These are phyloP conservation scores for Chironomus tentans DNA, from an alignment of 2,888 invertebrate genomes.

Conservation along the genomic window DNA sequence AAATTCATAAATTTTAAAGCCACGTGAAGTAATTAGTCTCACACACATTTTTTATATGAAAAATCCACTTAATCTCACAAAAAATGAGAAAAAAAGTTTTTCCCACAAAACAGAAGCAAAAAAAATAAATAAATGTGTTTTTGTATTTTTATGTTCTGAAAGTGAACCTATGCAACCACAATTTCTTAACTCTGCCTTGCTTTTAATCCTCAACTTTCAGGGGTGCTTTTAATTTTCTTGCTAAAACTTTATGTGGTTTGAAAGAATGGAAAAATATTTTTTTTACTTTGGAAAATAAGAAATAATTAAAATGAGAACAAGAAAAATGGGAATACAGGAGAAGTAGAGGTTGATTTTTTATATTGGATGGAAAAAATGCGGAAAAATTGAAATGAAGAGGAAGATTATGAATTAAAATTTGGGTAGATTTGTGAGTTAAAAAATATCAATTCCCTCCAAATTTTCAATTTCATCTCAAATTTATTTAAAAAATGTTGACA, in stretches of 20 bases:
- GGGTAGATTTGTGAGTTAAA: too few relatives aligned
- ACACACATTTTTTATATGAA: neutral
- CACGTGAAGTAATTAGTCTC: neutral
- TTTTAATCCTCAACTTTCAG: neutral
- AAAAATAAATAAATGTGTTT: too few relatives aligned
- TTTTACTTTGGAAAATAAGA: neutral
- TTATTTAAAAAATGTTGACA: too few relatives aligned
- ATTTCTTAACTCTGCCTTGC: neutral
- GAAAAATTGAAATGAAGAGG: neutral
- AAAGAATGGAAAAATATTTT: neutral
- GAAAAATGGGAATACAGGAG: too few relatives aligned
- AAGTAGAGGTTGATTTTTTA: too few relatives aligned
- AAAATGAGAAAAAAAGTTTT: neutral
- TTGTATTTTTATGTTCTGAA: too few relatives aligned
- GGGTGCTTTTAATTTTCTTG: conserved; percentile 1
- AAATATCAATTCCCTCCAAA: too few relatives aligned
- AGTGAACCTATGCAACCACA: neutral
- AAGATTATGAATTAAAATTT: neutral
- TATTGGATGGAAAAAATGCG: too few relatives aligned
- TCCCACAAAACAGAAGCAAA: too few relatives aligned
- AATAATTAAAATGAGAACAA: neutral
- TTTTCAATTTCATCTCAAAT: too few relatives aligned
- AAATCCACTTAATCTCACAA: neutral
- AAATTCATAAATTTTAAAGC: neutral
- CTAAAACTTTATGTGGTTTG: neutral